Conservation (phyloP, 1,140 invertebrate genomes). For the Lucilia cuprina region DNA sequence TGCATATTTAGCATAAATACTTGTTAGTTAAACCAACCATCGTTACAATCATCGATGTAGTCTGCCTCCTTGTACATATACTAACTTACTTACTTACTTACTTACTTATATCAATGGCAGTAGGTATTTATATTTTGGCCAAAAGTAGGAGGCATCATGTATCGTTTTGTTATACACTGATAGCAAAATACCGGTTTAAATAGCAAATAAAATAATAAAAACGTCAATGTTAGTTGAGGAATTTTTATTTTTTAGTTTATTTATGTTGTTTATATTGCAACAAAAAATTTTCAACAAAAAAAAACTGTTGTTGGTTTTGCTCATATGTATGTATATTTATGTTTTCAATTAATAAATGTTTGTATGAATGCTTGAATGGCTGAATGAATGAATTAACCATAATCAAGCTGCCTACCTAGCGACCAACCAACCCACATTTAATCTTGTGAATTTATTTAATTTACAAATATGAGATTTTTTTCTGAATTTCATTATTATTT, state of each 20-base stretch:
- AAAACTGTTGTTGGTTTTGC: neutral
- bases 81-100: neutral
- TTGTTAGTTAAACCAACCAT: neutral
- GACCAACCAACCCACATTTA: neutral
- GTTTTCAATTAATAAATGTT: neutral
- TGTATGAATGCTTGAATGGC: neutral
- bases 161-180: neutral
- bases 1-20: neutral
- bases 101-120: neutral
- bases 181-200: neutral
- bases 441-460: neutral
- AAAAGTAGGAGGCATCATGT: neutral
- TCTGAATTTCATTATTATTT: no score
- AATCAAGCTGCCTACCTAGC: neutral
- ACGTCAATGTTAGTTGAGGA: neutral
- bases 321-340: neutral
- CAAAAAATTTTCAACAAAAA: no score
- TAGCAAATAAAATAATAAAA: neutral
- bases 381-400: constrained; percentile 3
- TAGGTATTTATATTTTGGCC: neutral
- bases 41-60: neutral
- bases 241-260: neutral
- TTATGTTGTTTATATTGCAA: neutral
- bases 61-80: neutral
- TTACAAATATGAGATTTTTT: no score